These are phyloP conservation scores for Leucopsar rothschildi DNA, from an alignment of 2,113 vertebrate genomes.

Conservation along the genomic window DNA sequence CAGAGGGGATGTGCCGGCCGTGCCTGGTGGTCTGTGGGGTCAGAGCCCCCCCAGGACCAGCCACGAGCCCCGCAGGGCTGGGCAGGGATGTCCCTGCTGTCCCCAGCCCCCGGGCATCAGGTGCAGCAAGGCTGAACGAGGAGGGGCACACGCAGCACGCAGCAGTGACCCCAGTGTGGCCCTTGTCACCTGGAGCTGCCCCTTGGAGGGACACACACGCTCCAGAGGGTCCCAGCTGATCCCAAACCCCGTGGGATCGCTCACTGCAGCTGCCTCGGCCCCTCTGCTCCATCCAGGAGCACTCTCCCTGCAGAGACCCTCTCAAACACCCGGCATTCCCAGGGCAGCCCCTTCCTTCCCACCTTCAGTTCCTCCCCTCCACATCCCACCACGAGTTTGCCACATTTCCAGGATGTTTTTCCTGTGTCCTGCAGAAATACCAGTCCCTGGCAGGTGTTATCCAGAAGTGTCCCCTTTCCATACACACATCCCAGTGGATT, in stretches of 20 bases:
- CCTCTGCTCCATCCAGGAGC: background rate
- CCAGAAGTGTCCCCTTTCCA: background rate
- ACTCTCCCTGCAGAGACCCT: background rate
- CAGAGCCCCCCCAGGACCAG: accelerated
- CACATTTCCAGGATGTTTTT: background rate
- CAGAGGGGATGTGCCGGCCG: accelerated
- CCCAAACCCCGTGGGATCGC: accelerated
- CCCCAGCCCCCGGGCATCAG: background rate
- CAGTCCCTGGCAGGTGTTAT: too few species aligned
- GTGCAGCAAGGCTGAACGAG: background rate
- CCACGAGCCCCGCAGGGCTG: accelerated
- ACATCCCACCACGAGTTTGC: accelerated
- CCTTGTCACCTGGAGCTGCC: background rate
- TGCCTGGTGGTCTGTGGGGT: accelerated
- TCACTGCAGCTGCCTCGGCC: accelerated
- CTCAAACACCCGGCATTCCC: background rate
- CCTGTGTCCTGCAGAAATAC: accelerated
- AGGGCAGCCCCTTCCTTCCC: background rate
- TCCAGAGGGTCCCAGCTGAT: background rate
- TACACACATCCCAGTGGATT: accelerated
- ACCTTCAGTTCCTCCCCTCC: background rate
- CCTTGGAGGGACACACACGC: accelerated
- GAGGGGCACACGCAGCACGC: accelerated
- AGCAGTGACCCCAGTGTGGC: too few species aligned
- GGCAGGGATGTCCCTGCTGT: background rate